Base-by-base conservation (phyloP, 2,113 vertebrate genomes). In the Butorides virescens region DNA sequence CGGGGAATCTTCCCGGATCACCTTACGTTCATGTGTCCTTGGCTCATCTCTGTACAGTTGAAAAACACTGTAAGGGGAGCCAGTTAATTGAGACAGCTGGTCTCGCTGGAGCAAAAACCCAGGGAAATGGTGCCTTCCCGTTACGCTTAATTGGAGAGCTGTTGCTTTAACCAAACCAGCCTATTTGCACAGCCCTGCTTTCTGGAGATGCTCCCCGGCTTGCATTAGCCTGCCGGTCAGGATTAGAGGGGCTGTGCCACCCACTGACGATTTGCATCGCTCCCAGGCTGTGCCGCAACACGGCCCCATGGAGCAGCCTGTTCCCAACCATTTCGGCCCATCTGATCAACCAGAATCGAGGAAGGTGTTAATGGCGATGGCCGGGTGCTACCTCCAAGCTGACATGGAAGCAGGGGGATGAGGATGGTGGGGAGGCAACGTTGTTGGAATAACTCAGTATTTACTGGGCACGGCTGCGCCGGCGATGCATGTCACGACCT, bases 1-100 rank as follows among this genome's bases (percentile, higher is more conserved):
- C 79, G 1, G 90, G 89, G 95, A 97, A 94, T 92, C 95, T 89
- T 91, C 92, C 86, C 11, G 13, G 90, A 58, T 97, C 95, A 5
- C 8, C 1, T 97, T 97, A 88, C 90, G 0, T 82, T 56, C 95
- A 88, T 95, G 93, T 97, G 96, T 96, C 96, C 96, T 97, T 96
- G 90, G 92, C 97, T 96, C 93, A 61, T 96, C 93, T 82, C 95
- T 79, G 93, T 97, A 96, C 94, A 96, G 96, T 95, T 72, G 84
- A 94, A 96, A 96, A 95, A 94, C 91, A 93, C 96, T 80, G 94
- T 96, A 89, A 95, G 56, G 91, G 78, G 91, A 96, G 95, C 34
- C 96, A 92, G 74, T 92, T 92, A 91, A 96, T 84, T 93, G 88
- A 92, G 88, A 84, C 80, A 79, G 92, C 66, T 26, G 26, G 44